Evolutionary conservation across 2,113 vertebrate species (phyloP).

Genomic region (Campylomormyrus numenius): DNA sequence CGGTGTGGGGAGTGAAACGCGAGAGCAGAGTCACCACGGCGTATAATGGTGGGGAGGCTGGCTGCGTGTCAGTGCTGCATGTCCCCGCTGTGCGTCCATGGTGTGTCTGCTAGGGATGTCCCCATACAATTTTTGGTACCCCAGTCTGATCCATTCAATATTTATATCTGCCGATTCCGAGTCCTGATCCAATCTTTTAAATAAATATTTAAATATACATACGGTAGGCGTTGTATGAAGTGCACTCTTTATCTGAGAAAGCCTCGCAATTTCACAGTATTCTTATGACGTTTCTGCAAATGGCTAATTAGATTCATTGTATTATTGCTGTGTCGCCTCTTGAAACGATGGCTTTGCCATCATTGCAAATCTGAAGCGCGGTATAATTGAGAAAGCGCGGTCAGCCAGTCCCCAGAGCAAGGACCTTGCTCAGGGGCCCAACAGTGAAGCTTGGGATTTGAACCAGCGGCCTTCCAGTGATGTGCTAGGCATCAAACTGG

Average conservation of each 20-base stretch:
- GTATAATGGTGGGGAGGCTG: neutral
- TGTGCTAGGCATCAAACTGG: neutral
- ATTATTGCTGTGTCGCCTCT: neutral
- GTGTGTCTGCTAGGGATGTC: neutral
- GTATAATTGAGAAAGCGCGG: neutral
- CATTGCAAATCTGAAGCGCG: neutral
- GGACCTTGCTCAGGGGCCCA: neutral
- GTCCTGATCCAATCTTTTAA: neutral
- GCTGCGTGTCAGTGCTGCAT: neutral
- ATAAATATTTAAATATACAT: neutral
- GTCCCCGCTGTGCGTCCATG: neutral
- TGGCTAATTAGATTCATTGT: neutral
- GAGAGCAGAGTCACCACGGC: neutral
- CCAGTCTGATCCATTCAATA: neutral
- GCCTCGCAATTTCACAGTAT: neutral
- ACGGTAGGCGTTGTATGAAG: neutral
- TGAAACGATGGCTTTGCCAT: neutral
- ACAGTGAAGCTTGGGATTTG: neutral
- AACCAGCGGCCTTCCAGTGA: neutral
- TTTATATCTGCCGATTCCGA: neutral
- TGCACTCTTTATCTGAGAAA: neutral
- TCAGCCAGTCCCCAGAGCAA: neutral
- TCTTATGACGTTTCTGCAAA: neutral
- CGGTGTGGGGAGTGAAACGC: constrained; percentile 2
- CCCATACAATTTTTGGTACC: neutral